phyloP scores from a whole-genome alignment of 2,113 vertebrate species.

The Gymnorhina tibicen region DNA sequence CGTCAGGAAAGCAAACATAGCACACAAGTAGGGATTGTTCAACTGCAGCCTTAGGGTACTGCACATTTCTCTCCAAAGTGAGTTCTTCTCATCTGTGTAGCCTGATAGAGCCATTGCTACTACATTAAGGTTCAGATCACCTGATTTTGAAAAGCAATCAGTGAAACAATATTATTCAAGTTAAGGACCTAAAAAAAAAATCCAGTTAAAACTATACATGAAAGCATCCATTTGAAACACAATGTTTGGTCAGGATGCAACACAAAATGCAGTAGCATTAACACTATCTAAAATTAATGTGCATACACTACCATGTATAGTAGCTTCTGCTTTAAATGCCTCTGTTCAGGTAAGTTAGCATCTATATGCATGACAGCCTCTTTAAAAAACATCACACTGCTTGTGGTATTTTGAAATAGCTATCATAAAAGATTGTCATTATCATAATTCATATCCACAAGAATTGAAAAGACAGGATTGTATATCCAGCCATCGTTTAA shows the following conservation, averaged over 20 bases:
- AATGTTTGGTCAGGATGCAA: neutral
- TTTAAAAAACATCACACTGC: neutral
- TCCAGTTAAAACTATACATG: neutral
- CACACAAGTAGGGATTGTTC: slow-evolving; percentile 92
- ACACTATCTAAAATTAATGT: neutral
- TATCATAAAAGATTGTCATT: neutral
- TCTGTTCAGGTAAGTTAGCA: neutral
- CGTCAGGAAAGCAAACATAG: slow-evolving; percentile 99
- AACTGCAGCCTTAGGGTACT: slow-evolving; percentile 90
- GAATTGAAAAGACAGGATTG: neutral
- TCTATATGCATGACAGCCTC: neutral
- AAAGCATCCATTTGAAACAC: neutral
- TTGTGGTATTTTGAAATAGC: neutral
- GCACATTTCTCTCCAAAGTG: slow-evolving; percentile 99
- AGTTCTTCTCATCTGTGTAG: slow-evolving; percentile 95
- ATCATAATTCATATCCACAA: neutral
- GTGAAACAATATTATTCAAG: neutral
- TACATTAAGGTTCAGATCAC: slow-evolving; percentile 96
- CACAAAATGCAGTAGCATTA: neutral
- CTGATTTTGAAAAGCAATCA: slow-evolving; percentile 67
- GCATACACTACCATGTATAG: neutral
- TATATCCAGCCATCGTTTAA: neutral
- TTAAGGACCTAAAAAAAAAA: neutral
- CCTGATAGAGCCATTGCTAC: slow-evolving; percentile 98
- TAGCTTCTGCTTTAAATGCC: neutral